Evolutionary conservation across 2,113 vertebrate genomes (phyloP).

Genomic region (Ardeotis arabs): DNA sequence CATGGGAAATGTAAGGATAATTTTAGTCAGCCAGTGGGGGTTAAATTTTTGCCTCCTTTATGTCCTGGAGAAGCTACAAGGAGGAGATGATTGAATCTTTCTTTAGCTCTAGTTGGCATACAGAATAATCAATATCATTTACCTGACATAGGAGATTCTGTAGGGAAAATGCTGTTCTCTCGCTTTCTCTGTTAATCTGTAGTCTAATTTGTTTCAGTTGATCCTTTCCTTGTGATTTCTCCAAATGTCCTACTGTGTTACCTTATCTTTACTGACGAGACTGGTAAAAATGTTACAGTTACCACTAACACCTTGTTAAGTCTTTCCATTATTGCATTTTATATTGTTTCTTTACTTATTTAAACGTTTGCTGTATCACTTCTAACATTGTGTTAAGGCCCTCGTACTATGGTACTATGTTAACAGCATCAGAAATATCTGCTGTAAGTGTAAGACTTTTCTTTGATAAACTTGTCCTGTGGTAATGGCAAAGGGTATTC

Average conservation of each 20-base stretch:
- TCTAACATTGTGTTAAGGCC: background rate
- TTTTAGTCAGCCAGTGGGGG: background rate
- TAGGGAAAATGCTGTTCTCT: background rate
- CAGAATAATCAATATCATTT: background rate
- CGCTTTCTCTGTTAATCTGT: background rate
- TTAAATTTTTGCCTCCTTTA: background rate
- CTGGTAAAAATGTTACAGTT: background rate
- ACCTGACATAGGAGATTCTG: accelerated
- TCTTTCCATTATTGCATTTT: background rate
- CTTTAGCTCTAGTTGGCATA: background rate
- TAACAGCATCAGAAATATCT: background rate
- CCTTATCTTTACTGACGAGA: background rate
- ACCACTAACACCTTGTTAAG: background rate
- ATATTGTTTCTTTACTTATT: background rate
- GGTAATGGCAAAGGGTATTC: background rate
- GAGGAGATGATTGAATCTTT: background rate
- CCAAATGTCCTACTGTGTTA: background rate
- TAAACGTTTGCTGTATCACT: background rate
- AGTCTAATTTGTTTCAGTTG: background rate
- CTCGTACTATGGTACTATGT: accelerated
- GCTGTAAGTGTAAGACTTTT: background rate
- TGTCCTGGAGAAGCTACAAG: background rate
- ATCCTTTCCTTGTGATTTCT: background rate
- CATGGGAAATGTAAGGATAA: background rate
- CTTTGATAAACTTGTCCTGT: background rate